Conservation (phyloP, 2,888 invertebrate species). For the Panzeria rudis region DNA sequence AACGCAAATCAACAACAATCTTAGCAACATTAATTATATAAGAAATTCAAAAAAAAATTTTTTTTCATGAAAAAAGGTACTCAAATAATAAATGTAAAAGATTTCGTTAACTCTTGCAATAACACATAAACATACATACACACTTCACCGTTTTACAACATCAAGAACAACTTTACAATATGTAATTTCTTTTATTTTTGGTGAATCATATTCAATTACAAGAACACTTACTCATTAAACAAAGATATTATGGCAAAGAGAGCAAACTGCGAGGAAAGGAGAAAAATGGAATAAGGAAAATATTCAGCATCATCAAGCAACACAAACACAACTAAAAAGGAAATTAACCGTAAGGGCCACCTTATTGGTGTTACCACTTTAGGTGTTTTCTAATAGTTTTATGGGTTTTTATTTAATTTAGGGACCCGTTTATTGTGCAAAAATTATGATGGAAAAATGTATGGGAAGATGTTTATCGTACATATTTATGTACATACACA, state of each 20-base stretch:
- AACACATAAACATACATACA: conserved; percentile 41
- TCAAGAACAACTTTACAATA: conserved; percentile 15
- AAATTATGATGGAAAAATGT: no score
- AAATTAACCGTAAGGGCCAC: not conserved
- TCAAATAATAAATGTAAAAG: conserved; percentile 38
- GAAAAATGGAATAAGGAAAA: conserved; percentile 16
- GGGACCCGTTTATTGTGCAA: no score
- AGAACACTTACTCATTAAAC: conserved; percentile 53
- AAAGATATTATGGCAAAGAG: not conserved
- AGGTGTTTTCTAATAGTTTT: no score
- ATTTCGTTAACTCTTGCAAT: conserved; percentile 19
- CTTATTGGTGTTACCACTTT: not conserved
- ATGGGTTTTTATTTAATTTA: no score
- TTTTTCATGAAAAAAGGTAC: conserved; percentile 3
- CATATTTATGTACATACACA: no score
- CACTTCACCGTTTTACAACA: conserved; percentile 9
- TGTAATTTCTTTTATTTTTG: conserved; percentile 52
- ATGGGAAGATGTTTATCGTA: no score
- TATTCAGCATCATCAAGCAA: conserved; percentile 48
- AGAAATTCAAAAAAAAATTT: conserved; percentile 7
- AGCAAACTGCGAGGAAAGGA: not conserved
- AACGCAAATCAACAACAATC: conserved; percentile 37
- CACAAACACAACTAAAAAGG: not conserved
- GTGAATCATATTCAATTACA: conserved; percentile 73
- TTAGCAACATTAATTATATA: not conserved